phyloP scores from a whole-genome alignment of 2,113 vertebrate genomes.

The Amazona vittata region DNA sequence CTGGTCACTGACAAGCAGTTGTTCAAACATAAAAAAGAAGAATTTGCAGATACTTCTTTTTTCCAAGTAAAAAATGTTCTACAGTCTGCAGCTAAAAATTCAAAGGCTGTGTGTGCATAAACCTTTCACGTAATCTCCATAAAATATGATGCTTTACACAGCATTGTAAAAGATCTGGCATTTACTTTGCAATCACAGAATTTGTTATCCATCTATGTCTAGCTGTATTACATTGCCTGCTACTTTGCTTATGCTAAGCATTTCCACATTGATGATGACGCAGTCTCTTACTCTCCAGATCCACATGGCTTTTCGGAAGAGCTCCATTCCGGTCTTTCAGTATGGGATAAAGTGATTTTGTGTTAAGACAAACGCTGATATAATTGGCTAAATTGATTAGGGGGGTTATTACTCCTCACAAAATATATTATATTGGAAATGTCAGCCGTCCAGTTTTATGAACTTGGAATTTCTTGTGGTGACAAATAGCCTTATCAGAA shows the following conservation, averaged over 20 bases:
- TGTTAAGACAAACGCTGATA: neutral
- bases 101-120: neutral
- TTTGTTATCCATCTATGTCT: neutral
- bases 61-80: neutral
- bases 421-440: neutral
- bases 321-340: neutral
- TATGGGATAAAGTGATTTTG: neutral
- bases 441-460: constrained; percentile 5
- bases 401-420: neutral
- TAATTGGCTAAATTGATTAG: constrained; percentile 18
- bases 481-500: neutral
- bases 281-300: neutral
- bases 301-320: neutral
- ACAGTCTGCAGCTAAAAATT: neutral
- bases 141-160: neutral
- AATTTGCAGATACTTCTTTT: neutral
- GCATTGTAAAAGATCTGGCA: neutral
- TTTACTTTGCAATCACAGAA: neutral
- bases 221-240: neutral
- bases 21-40: neutral
- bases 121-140: neutral
- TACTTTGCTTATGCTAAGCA: neutral
- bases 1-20: neutral
- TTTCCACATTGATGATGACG: neutral
- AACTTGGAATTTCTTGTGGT: neutral